phyloP scores from a whole-genome alignment of 2,888 invertebrate genomes.

The Orthonevra nobilis region DNA sequence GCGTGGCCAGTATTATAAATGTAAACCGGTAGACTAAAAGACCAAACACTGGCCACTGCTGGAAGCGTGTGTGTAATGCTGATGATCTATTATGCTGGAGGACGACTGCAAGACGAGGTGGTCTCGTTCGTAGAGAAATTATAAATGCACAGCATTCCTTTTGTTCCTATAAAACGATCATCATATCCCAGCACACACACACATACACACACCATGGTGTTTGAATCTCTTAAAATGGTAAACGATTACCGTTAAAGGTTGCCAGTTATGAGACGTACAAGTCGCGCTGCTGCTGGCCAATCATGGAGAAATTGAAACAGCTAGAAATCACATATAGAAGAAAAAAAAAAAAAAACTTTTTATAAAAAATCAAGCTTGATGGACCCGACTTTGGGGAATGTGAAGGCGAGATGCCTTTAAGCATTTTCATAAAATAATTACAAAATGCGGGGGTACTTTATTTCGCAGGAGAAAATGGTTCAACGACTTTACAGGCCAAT shows the following conservation, averaged over 20 bases:
- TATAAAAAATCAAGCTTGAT: too few relatives aligned
- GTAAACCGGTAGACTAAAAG: conserved; percentile 38
- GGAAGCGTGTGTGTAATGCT: conserved; percentile 32
- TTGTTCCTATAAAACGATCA: conserved; percentile 60
- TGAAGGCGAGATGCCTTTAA: too few relatives aligned
- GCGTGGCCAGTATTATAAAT: conserved; percentile 17
- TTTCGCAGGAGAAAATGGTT: too few relatives aligned
- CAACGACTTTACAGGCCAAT: too few relatives aligned
- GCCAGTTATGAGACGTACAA: too few relatives aligned
- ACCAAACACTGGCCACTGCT: conserved; percentile 48
- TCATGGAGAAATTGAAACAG: conserved; percentile 61
- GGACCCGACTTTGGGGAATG: too few relatives aligned
- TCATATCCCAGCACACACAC: too few relatives aligned
- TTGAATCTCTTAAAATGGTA: conserved; percentile 60
- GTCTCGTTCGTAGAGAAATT: conserved; percentile 39
- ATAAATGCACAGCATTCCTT: conserved; percentile 69
- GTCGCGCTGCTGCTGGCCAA: conserved; percentile 43
- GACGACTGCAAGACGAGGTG: background rate
- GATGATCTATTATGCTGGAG: conserved; percentile 50
- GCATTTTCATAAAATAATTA: too few relatives aligned
- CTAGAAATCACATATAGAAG: conserved; percentile 27
- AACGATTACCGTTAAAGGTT: conserved; percentile 67
- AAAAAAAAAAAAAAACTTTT: conserved; percentile 3
- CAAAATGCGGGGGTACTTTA: too few relatives aligned
- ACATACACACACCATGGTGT: too few relatives aligned